phyloP scores from a whole-genome alignment of 2,797 vertebrate species.

The Amniataba percoides region DNA sequence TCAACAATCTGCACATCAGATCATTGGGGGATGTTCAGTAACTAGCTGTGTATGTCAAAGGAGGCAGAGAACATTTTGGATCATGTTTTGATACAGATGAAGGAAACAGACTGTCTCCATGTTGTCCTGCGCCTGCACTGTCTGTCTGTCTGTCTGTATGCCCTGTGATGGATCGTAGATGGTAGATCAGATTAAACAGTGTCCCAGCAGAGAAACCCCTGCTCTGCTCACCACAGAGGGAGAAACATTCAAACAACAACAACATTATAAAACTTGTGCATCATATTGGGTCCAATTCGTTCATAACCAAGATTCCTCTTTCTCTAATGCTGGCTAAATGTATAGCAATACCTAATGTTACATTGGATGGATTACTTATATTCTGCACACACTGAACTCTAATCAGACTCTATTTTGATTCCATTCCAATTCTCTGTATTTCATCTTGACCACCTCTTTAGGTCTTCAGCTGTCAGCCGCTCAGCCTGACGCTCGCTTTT shows the following conservation, averaged over 20 bases:
- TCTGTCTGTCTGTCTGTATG: not conserved
- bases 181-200: not conserved
- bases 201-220: not conserved
- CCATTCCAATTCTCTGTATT: not conserved
- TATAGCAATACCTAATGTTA: not conserved
- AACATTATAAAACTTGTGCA: not conserved
- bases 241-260: not conserved
- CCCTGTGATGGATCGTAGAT: not conserved
- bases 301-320: not conserved
- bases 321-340: not conserved
- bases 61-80: not conserved
- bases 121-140: not conserved
- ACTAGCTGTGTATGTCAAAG: too few relatives aligned
- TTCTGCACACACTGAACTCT: too few relatives aligned
- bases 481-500: too few relatives aligned
- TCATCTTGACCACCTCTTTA: not conserved
- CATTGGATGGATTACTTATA: too few relatives aligned
- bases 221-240: not conserved
- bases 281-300: not conserved
- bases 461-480: not conserved
- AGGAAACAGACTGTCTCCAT: not conserved
- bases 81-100: not conserved
- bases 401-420: not conserved
- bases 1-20: not conserved
- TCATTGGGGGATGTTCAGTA: too few relatives aligned